Conservation (phyloP, 2,797 vertebrate genomes). For the Epinephelus malabaricus region DNA sequence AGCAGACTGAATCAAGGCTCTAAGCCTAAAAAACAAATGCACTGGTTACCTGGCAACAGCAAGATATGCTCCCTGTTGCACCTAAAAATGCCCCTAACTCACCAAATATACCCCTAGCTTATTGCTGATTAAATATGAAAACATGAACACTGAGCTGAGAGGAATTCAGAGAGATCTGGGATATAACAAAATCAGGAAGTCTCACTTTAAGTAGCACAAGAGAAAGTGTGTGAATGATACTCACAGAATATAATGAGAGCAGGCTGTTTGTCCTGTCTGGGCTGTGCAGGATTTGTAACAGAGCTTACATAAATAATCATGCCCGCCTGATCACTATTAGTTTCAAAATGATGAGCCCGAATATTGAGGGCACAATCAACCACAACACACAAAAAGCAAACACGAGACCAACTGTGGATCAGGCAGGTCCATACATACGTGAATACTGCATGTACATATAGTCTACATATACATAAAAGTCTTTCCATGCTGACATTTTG, state of each 20-base stretch:
- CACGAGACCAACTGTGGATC: background rate
- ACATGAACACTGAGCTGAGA: background rate
- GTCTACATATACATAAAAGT: background rate
- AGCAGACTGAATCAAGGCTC: background rate
- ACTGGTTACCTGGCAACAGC: constrained; percentile 49
- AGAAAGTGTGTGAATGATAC: background rate
- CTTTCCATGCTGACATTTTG: no score
- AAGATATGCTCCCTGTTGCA: background rate
- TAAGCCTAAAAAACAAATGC: background rate
- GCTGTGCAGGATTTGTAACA: background rate
- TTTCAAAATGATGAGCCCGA: background rate
- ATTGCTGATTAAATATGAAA: background rate
- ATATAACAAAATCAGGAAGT: background rate
- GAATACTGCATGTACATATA: no score
- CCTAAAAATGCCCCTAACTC: background rate
- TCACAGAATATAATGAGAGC: background rate
- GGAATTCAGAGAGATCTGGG: background rate
- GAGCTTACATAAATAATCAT: background rate
- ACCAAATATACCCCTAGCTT: background rate
- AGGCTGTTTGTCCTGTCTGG: background rate
- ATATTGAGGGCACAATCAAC: background rate
- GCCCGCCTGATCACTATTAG: background rate
- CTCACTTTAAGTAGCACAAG: background rate
- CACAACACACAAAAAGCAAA: background rate
- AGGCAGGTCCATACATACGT: background rate